phyloP scores from a whole-genome alignment of 2,113 vertebrate species.

The Lontra canadensis region DNA sequence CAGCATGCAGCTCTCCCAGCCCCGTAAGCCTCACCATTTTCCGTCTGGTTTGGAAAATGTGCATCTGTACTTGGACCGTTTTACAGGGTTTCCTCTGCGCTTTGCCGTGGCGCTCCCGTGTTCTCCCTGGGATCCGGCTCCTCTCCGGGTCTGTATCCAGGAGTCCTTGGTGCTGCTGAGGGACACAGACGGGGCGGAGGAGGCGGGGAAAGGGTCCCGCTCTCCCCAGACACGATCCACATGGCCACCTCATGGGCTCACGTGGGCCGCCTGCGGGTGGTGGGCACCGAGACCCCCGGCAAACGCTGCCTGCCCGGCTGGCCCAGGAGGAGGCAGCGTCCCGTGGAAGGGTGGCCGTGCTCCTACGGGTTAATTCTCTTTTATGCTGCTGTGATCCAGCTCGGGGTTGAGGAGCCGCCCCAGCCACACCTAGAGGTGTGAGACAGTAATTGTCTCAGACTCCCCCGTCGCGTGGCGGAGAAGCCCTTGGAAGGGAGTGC shows the following conservation, averaged over 20 bases:
- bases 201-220: rapidly evolving
- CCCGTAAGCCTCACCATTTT: rapidly evolving
- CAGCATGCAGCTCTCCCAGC: rapidly evolving
- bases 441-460: rapidly evolving
- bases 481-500: rapidly evolving
- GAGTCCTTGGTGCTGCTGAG: rapidly evolving
- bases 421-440: rapidly evolving
- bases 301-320: too few species aligned
- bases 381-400: rapidly evolving
- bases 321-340: not conserved
- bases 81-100: rapidly evolving
- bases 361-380: rapidly evolving
- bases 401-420: not conserved
- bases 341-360: rapidly evolving
- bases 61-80: rapidly evolving
- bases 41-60: too few species aligned
- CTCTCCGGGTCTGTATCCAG: rapidly evolving
- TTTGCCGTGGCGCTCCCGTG: not conserved
- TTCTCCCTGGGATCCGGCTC: not conserved
- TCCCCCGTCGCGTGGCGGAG: not conserved
- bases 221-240: rapidly evolving
- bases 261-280: rapidly evolving
- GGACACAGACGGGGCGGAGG: rapidly evolving
- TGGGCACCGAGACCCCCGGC: rapidly evolving
- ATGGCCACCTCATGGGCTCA: rapidly evolving